Percentiles rank a stretch among this genome's conserved stretches.
phyloP scores from a whole-genome alignment of 2,113 vertebrate species.

The Trichechus manatus region DNA sequence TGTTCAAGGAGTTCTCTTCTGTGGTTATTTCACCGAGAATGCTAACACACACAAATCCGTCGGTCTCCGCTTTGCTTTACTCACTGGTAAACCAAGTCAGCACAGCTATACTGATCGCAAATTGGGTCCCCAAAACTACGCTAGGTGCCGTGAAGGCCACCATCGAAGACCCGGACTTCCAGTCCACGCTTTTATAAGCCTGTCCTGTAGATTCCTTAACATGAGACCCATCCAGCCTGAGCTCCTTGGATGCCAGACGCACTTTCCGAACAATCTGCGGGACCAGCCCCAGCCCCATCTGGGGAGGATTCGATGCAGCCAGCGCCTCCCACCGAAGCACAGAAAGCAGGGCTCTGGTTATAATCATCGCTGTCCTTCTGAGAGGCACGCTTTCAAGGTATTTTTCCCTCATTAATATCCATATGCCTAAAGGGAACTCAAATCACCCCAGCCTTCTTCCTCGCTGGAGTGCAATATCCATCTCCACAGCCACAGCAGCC shows the following conservation, averaged over 20 bases:
- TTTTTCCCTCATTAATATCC: constrained; percentile 55
- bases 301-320: background rate
- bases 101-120: background rate
- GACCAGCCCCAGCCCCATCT: background rate
- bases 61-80: background rate
- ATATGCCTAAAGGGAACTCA: constrained; percentile 22
- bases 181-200: background rate
- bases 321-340: background rate
- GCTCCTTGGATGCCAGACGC: background rate
- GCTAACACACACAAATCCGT: background rate
- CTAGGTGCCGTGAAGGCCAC: background rate
- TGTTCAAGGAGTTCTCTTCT: background rate
- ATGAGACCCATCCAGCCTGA: background rate
- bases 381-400: constrained; percentile 37
- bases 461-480: background rate
- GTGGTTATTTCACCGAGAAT: background rate
- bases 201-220: background rate
- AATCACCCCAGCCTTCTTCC: constrained; percentile 15
- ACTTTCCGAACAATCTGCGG: constrained; percentile 14
- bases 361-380: background rate
- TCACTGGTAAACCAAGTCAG: background rate
- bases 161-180: background rate
- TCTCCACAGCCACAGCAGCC: background rate
- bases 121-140: background rate
- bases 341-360: constrained; percentile 62